Percentiles rank a stretch among this genome's conserved stretches.
phyloP scores from a whole-genome alignment of 2,113 vertebrate genomes.

The Tenebrosternarchus preto region DNA sequence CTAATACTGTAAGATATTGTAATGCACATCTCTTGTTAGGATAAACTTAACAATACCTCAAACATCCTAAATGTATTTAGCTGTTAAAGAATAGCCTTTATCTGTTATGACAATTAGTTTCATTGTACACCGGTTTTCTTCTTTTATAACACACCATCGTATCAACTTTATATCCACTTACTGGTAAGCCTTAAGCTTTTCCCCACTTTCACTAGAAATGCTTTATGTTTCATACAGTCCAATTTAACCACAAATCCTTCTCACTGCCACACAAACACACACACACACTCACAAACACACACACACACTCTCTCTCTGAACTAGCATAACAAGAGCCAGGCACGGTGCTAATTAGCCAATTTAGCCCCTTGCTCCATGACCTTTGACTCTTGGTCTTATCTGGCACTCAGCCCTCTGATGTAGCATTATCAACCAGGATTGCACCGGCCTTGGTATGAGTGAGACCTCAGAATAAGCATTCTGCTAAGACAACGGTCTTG shows the following conservation, averaged over 20 bases:
- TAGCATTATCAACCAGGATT: background rate
- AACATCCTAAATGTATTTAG: no score
- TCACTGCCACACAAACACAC: no score
- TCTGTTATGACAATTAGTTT: background rate
- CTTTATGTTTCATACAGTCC: background rate
- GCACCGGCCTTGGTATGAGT: background rate
- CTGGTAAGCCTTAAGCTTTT: background rate
- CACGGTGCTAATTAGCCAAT: constrained; percentile 22
- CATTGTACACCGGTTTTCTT: background rate
- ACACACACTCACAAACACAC: no score
- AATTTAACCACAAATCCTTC: background rate
- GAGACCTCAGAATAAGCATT: background rate
- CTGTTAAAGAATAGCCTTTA: no score
- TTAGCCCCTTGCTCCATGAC: constrained; percentile 12
- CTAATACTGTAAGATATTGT: no score
- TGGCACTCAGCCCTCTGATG: background rate
- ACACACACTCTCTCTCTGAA: background rate
- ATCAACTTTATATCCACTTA: background rate
- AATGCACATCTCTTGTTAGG: no score
- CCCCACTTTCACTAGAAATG: background rate
- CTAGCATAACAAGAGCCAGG: background rate
- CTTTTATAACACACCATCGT: background rate
- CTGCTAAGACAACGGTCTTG: background rate
- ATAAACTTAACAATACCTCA: no score
- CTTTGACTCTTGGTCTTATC: background rate